Conservation (phyloP, 2,888 invertebrate species). For the Gymnosoma rotundatum region DNA sequence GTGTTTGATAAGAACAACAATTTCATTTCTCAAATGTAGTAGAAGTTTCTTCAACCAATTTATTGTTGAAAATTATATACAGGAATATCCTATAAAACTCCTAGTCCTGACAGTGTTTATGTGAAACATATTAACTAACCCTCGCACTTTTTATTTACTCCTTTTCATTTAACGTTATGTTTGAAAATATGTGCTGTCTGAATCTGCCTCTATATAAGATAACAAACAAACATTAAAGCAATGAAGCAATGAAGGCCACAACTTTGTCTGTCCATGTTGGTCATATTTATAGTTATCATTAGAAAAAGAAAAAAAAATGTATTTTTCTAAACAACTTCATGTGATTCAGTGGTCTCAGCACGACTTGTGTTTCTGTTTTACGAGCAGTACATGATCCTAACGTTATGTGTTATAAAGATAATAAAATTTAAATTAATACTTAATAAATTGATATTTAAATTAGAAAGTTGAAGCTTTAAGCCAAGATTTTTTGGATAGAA, state of each 20-base stretch:
- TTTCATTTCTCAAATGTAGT: too few species aligned
- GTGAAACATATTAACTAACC: neutral
- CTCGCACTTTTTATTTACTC: neutral
- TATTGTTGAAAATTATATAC: too few species aligned
- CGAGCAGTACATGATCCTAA: neutral
- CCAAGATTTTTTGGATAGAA: too few species aligned
- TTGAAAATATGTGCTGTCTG: neutral
- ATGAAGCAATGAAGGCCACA: slow-evolving; percentile 55
- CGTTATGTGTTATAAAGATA: too few species aligned
- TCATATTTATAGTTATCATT: slow-evolving; percentile 33
- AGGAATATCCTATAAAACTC: too few species aligned
- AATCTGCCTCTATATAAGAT: slow-evolving; percentile 3
- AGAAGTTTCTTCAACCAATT: too few species aligned
- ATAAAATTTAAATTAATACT: too few species aligned
- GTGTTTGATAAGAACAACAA: too few species aligned
- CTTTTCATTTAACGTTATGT: slow-evolving; percentile 12
- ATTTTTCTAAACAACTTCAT: slow-evolving; percentile 8
- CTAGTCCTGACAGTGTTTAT: too few species aligned
- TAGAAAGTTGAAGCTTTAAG: too few species aligned
- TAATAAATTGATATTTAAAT: too few species aligned
- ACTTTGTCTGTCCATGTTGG: slow-evolving; percentile 31
- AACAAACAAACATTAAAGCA: slow-evolving; percentile 12
- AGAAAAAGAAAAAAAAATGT: slow-evolving; percentile 24
- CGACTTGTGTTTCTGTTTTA: slow-evolving; percentile 22
- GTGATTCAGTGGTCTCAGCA: neutral